These are phyloP conservation scores for Mayetiola destructor DNA, from an alignment of 2,888 invertebrate genomes.

Conservation along the genomic window DNA sequence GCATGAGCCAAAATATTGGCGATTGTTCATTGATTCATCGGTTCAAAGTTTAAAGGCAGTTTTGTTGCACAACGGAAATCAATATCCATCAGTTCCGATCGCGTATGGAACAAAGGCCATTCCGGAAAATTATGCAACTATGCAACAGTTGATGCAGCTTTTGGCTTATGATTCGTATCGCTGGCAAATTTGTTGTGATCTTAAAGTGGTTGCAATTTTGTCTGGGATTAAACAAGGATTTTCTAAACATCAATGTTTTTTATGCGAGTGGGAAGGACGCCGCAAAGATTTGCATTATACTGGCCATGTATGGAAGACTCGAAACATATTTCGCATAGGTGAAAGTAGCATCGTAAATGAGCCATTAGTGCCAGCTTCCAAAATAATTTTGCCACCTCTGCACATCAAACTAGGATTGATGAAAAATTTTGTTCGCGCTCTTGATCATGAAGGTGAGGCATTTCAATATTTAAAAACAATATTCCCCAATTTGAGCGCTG, in stretches of 20 bases:
- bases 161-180: slow-evolving; percentile 20
- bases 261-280: slow-evolving; percentile 19
- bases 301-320: slow-evolving; percentile 17
- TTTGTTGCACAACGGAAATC: slow-evolving; percentile 20
- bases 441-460: not conserved
- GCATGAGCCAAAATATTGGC: slow-evolving; percentile 18
- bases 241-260: slow-evolving; percentile 16
- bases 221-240: slow-evolving; percentile 20
- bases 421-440: not conserved
- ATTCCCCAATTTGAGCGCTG: not conserved
- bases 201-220: slow-evolving; percentile 16
- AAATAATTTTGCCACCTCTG: slow-evolving; percentile 16
- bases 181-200: slow-evolving; percentile 21
- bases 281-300: slow-evolving; percentile 14
- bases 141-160: slow-evolving; percentile 21
- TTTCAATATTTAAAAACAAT: not conserved
- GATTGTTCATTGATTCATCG: slow-evolving; percentile 22
- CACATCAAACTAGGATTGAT: slow-evolving; percentile 8
- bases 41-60: slow-evolving; percentile 21
- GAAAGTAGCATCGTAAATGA: slow-evolving; percentile 15
- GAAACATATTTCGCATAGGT: slow-evolving; percentile 14
- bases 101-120: slow-evolving; percentile 17
- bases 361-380: slow-evolving; percentile 15
- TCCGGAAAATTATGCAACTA: slow-evolving; percentile 19
- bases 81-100: slow-evolving; percentile 19